Evolutionary conservation across 2,797 vertebrate species (phyloP), one percentile per base, ranked within the genome.

Genomic region (Pangasius macronema): DNA sequence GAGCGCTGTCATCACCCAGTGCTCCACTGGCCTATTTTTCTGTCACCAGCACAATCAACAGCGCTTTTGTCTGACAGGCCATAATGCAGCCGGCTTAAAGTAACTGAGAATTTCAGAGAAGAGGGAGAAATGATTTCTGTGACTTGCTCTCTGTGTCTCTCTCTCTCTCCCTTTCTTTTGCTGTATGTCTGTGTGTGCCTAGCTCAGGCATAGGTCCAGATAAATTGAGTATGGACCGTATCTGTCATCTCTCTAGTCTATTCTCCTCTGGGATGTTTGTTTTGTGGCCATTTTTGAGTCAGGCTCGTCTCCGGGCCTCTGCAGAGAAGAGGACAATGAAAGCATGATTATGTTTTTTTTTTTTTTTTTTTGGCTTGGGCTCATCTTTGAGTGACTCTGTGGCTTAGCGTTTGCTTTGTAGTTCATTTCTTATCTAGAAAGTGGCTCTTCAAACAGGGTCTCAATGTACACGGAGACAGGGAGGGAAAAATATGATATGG

Each of bases 11-110:
- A 90, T 87, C 87, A 83, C 83, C 83, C 80, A 42, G 86, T 83
- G 76, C 82, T 85, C 86, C 79, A 67, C 82, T 67, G 83, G 72
- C 83, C 87, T 77, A 85, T 87, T 88, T 87, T 82, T 83, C 79
- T 87, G 84, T 85, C 84, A 83, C 72, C 84, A 86, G 72, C 79
- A 87, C 79, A 77, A 88, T 90, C 89, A 87, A 22, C 89, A 85
- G 79, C 53, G 42, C 83, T 76, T 67, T 87, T 89, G 85, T 89
- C 85, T 87, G 83, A 89, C 85, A 85, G 76, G 76, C 81, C 83
- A 76, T 63, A 86, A 82, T 82, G 67, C 76, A 85, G 79, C 49
- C 77, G 59, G 83, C 77, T 82, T 85, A 82, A 85, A 59, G 55
- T 85, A 81, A 80, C 75, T 27, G 39, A 59, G 61, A 67, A 75